phyloP scores from a whole-genome alignment of 2,888 invertebrate species.

The Tholera decimalis region DNA sequence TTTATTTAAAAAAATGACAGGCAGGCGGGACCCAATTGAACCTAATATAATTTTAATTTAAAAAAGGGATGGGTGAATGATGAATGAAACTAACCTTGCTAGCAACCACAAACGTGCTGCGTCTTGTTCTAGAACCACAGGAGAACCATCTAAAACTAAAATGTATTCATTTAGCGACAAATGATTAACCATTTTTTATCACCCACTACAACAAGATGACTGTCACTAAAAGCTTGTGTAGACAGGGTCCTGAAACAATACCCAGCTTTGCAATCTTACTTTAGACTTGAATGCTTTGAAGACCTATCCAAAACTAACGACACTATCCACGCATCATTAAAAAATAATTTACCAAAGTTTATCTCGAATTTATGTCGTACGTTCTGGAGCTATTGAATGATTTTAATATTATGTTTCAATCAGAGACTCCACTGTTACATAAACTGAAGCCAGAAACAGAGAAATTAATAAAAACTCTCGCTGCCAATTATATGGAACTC shows the following conservation, averaged over 20 bases:
- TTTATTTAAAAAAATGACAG: too few relatives aligned
- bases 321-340: constrained; percentile 10
- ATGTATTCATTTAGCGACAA: too few relatives aligned
- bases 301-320: constrained; percentile 6
- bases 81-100: too few relatives aligned
- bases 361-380: constrained; percentile 7
- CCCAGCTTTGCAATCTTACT: constrained; percentile 9
- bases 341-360: constrained; percentile 6
- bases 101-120: too few relatives aligned
- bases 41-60: too few relatives aligned
- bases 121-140: too few relatives aligned
- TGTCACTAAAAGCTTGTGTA: constrained; percentile 12
- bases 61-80: too few relatives aligned
- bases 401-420: constrained; percentile 13
- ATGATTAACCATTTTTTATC: constrained; percentile 1
- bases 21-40: too few relatives aligned
- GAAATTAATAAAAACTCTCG: constrained; percentile 13
- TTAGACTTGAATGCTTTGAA: constrained; percentile 18
- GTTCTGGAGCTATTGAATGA: constrained; percentile 9
- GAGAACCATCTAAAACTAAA: too few relatives aligned
- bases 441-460: constrained; percentile 9
- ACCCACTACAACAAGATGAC: constrained; percentile 4
- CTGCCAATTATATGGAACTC: constrained; percentile 10
- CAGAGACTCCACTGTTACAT: constrained; percentile 9
- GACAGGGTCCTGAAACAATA: constrained; percentile 7